phyloP scores from a whole-genome alignment of 2,888 invertebrate genomes.

The Rosalia funebris region DNA sequence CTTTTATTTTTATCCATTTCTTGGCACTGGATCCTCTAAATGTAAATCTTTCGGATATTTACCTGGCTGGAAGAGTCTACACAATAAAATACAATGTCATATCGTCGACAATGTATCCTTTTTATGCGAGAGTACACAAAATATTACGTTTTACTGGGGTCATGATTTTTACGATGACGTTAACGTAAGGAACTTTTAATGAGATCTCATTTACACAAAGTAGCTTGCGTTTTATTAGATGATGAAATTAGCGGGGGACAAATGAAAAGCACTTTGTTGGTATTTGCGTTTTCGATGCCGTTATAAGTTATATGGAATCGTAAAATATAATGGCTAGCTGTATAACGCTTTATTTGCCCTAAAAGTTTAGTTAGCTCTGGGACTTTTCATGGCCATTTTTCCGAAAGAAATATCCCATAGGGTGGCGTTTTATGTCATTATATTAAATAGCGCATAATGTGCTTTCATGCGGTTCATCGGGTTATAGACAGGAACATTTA shows the following conservation, averaged over 20 bases:
- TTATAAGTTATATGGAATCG: background rate
- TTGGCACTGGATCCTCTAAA: background rate
- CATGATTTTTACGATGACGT: slow-evolving; percentile 7
- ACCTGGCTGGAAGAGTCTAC: slow-evolving; percentile 7
- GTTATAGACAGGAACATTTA: too few species aligned
- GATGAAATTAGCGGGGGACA: background rate
- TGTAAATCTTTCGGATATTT: slow-evolving; percentile 15
- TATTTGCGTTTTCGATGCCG: background rate
- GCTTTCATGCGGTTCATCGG: too few species aligned
- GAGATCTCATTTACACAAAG: slow-evolving; percentile 13
- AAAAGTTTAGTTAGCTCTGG: too few species aligned
- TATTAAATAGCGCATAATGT: too few species aligned
- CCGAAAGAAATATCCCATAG: too few species aligned
- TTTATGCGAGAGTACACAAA: slow-evolving; percentile 6
- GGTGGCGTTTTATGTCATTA: too few species aligned
- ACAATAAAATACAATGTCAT: slow-evolving; percentile 19
- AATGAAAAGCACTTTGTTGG: background rate
- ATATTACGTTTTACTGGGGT: slow-evolving; percentile 6
- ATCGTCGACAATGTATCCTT: slow-evolving; percentile 8
- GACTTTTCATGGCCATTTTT: too few species aligned
- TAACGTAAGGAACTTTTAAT: slow-evolving; percentile 10
- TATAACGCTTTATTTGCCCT: background rate
- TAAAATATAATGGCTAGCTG: background rate
- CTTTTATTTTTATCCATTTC: slow-evolving; percentile 10
- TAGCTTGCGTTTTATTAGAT: slow-evolving; percentile 7